Evolutionary conservation across 37 sponge, comb jelly and placozoan species (phyloP), one percentile per base, ranked within the genome.

Genomic region (Diacarnus erythraeanus): DNA sequence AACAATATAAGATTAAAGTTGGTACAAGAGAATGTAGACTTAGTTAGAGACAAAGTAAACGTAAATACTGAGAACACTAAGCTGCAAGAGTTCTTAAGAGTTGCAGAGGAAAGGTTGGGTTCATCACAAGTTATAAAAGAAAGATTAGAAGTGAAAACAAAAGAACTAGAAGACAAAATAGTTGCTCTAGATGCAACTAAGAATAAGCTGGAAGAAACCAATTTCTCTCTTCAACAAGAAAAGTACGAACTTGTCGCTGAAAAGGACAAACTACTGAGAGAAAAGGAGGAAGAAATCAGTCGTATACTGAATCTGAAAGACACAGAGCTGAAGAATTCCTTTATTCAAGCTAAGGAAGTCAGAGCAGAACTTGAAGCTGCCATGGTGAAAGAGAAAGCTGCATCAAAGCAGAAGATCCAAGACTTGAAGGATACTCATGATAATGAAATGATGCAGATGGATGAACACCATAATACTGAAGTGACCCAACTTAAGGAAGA

Each of bases 11-110:
- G 86, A 1, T 76, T 83, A n/a, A 83, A 82, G 40, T 27, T 91
- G 44, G 84, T 75, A 1, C 79, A 86, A 38, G 91, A 91, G 75
- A 91, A 91, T 64, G 87, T 78, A 40, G 87, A 86, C 38, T 47
- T 91, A 0, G 51, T 91, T 2, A 51, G 61, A n/a, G 91, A 86
- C 40, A 86, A 74, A 33, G 75, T 82, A 0, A 38, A 51, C 18
- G 57, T 86, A 10, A 74, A 31, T 29, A 57, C 74, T n/a, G 63
- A 86, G 35, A 38, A 75, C 21, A 71, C 76, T 36, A 70, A 64
- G 47, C 60, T 77, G 25, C 42, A 82, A 42, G 87, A 86, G 40
- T 59, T 12, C 25, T 31, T 78, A 0, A 69, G 59, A 39, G 30
- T 60, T 5, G 40, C 72, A 2, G 59, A 81, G 66, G 81, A 77